A percentile compares a stretch with the other conserved stretches of the same genome.
These are phyloP conservation scores for Drosophila anceps DNA, from an alignment of 2,888 invertebrate species.

Conservation along the genomic window DNA sequence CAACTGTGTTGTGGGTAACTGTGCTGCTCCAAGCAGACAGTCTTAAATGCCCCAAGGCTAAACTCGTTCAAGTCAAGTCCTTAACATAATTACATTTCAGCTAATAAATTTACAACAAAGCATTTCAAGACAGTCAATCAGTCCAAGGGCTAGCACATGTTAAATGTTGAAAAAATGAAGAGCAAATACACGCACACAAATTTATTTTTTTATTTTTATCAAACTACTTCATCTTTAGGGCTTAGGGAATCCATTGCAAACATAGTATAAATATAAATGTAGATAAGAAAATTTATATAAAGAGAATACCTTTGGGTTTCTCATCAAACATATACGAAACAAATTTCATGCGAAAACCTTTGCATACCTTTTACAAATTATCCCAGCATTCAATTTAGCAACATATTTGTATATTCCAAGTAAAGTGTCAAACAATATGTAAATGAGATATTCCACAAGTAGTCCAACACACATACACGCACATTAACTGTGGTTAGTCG, in stretches of 20 bases:
- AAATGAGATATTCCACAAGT: conserved; percentile 56
- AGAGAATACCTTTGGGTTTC: background rate
- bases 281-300: background rate
- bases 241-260: too few species aligned
- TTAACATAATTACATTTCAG: conserved; percentile 18
- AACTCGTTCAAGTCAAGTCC: conserved; percentile 22
- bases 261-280: background rate
- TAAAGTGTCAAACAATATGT: conserved; percentile 36
- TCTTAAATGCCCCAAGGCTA: conserved; percentile 9
- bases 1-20: conserved; percentile 25
- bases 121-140: conserved; percentile 5
- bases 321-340: background rate
- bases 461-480: conserved; percentile 12
- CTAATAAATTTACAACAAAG: conserved; percentile 24
- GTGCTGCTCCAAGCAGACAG: conserved; percentile 1
- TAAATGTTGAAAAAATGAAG: background rate
- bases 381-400: conserved; percentile 38
- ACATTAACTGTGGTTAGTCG: conserved; percentile 11
- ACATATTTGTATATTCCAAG: conserved; percentile 51
- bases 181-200: too few species aligned
- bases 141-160: background rate
- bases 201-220: too few species aligned
- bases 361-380: conserved; percentile 21
- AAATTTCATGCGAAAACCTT: background rate
- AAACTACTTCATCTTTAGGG: too few species aligned